These are phyloP conservation scores for Verasper variegatus DNA, from an alignment of 2,113 vertebrate species.

Conservation along the genomic window DNA sequence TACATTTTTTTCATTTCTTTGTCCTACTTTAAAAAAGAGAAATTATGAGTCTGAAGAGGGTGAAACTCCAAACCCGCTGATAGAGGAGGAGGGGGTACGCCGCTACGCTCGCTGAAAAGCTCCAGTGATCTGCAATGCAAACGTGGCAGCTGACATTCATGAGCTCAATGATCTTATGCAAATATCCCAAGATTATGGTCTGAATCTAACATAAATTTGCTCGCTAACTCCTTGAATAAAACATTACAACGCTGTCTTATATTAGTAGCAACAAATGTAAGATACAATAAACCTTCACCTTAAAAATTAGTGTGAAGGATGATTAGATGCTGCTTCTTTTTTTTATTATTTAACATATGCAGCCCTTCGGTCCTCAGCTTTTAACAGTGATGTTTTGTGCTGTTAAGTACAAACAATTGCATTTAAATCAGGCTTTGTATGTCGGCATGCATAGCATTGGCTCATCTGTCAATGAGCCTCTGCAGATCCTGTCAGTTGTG, in stretches of 20 bases:
- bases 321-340: neutral
- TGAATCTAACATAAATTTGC: constrained; percentile 26
- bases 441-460: constrained; percentile 12
- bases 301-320: neutral
- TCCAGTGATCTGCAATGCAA: constrained; percentile 24
- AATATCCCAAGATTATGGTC: constrained; percentile 23
- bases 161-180: constrained; percentile 31
- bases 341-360: neutral
- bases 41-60: constrained; percentile 34
- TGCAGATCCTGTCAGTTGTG: constrained; percentile 47
- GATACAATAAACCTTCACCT: neutral
- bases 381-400: constrained; percentile 2
- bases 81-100: constrained; percentile 14
- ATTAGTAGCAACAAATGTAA: constrained; percentile 3
- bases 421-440: constrained; percentile 27
- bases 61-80: constrained; percentile 27
- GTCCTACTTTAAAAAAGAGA: constrained; percentile 43
- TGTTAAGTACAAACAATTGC: constrained; percentile 34
- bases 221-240: constrained; percentile 17
- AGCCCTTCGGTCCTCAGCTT: neutral
- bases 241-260: neutral
- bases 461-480: constrained; percentile 49
- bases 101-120: constrained; percentile 32
- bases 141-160: constrained; percentile 15
- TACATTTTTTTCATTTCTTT: constrained; percentile 6